Base-by-base conservation (phyloP, 2,797 vertebrate species). In the Clarias laeviceps region DNA sequence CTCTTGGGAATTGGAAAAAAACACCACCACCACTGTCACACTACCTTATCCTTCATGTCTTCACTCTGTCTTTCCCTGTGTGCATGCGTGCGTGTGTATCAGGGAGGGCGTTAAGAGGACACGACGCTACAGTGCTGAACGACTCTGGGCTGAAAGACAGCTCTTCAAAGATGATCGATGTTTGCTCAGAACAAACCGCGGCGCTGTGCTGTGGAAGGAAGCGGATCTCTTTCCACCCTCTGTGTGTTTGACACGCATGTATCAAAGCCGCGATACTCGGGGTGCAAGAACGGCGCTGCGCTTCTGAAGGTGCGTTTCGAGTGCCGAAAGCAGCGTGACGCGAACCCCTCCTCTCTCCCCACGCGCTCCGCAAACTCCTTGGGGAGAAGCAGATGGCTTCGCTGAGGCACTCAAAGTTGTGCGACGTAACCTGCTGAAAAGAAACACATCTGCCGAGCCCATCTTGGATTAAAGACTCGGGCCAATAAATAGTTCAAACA, bases 111-210 rank as follows among this genome's bases (percentile, higher is more conserved):
- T 68, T 37, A 62, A 24, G 66, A 74, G 66, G 74, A 79, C 72
- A 61, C 20, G 29, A 61, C 5, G 45, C 54, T 37, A 78, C n/a
- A 64, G 81, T 50, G 17, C 57, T 7, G 81, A 69, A 82, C 56
- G 83, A 64, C 37, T 20, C 62, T 40, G 32, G 32, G 37, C 82
- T 70, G 76, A 68, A 87, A 37, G 34, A 50, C 57, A 61, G 68
- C 68, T 62, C 82, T 82, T 87, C 83, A 86, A 83, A 86, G 80
- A 84, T 65, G 69, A 87, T 84, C 37, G 69, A 80, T 66, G 82
- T 89, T 87, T 90, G 84, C 84, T 84, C 61, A 69, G 82, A 89
- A 86, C 84, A 88, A 89, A 88, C 74, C 22, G 22, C 40, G 6
- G 65, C 20, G 61, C 5, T 5, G 77, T 57, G 45, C 80, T 80